Base-by-base conservation (phyloP, 2,888 invertebrate species). In the Hemithea aestivaria region DNA sequence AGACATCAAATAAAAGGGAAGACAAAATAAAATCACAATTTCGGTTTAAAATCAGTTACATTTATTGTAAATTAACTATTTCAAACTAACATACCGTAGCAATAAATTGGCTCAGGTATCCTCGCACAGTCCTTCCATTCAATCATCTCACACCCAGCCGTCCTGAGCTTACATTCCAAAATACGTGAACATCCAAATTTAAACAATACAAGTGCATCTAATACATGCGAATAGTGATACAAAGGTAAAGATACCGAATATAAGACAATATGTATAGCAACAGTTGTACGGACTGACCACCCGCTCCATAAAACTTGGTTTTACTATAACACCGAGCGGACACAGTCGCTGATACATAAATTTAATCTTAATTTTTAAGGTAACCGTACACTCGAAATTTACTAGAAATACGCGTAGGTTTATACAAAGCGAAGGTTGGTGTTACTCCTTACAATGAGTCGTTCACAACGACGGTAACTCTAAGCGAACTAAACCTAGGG, bases 61-160 rank as follows among this genome's bases (percentile, higher is more conserved):
- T 81, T 79, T 78, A 80, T 78, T 79, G 71, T 77, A 80, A 74
- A 79, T 65, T 68, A 78, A 74, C 73, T 74, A 76, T 65, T 72
- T 71, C 62, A 68, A 73, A 73, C 70, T 74, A 81, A 74, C 60
- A 66, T 73, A 81, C 73, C 60, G 65, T 73, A 79, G 76, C 72
- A 67, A 74, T 81, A 82, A 81, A 78, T 65, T 60, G 53, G 65
- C 81, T 65, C 84, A 75, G 78, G 67, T 54, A 45, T 45, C 65
- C 73, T 72, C 43, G 53, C 74, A 59, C 49, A 60, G 57, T 64
- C 50, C 62, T 64, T 44, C 43, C 75, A 66, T 67, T 58, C 67
- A 54, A 58, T 62, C 69, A 56, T 67, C 47, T 48, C 73, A 71
- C 61, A 46, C 73, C 58, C 62, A 55, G 40, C 54, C 69, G 44